Base-by-base conservation (phyloP, 2,113 vertebrate genomes). In the Ancistrus triradiatus region DNA sequence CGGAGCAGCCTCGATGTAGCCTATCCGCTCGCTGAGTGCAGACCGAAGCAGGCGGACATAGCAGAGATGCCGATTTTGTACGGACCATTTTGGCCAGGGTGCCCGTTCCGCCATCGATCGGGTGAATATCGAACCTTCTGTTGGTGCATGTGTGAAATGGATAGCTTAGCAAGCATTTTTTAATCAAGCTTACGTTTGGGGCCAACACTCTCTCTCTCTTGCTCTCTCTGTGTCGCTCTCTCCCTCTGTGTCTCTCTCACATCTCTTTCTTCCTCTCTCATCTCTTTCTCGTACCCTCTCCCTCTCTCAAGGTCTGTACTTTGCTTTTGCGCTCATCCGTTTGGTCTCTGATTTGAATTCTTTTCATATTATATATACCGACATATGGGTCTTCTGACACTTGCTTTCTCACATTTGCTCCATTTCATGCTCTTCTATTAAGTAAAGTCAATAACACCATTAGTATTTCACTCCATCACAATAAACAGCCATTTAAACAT, bases 101-200 rank as follows among this genome's bases (percentile, higher is more conserved):
- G 92, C 89, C 91, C 93, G 94, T 94, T 94, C 92, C 93, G 91
- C 92, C 92, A 95, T 95, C 92, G 92, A 95, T 97, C 91, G 91
- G 93, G 92, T 95, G 93, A 94, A 92, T 95, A 97, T 97, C 90
- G 93, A 96, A 93, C 93, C 91, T 94, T 93, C 93, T 94, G 91
- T 94, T 91, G 85, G 91, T 87, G 92, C 85, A 87, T 92, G 89
- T 92, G 92, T 92, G 91, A 94, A 95, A 93, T 83, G 89, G 93
- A 97, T 91, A 92, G 90, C 93, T 95, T 92, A 94, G 92, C 91
- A 88, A 95, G 92, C 92, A 91, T 84, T 93, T 89, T 63, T 81
- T 91, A 88, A 87, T 88, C 88, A 88, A 89, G 89, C 86, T 87
- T 84, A 83, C 84, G 82, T 69, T 67, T 60, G 77, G 87, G 87